These are phyloP conservation scores for Allacma fusca DNA, from an alignment of 2,888 invertebrate species.

Conservation along the genomic window DNA sequence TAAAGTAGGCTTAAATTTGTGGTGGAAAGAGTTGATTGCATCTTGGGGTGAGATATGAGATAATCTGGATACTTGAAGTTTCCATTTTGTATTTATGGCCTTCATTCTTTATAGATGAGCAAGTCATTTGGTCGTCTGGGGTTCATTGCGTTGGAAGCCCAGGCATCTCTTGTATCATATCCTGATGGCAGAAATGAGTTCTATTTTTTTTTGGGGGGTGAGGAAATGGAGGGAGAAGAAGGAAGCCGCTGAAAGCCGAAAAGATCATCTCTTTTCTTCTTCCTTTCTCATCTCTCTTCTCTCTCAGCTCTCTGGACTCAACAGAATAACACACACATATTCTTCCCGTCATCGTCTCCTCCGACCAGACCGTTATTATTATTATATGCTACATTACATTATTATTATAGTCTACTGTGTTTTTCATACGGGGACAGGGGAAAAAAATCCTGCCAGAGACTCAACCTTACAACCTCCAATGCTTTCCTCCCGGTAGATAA, in stretches of 20 bases:
- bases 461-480: too few species aligned
- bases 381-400: constrained; percentile 27
- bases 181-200: constrained; percentile 32
- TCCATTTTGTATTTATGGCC: constrained; percentile 57
- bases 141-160: constrained; percentile 25
- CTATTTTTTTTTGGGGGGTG: constrained; percentile 9
- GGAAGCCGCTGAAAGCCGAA: constrained; percentile 43
- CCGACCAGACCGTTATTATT: neutral
- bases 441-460: neutral
- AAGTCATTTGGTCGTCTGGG: constrained; percentile 48
- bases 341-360: constrained; percentile 12
- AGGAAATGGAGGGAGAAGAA: constrained; percentile 34
- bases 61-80: constrained; percentile 55
- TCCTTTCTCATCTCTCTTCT: constrained; percentile 6
- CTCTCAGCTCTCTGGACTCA: neutral
- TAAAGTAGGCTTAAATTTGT: constrained; percentile 54
- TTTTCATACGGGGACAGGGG: neutral
- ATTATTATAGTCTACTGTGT: constrained; percentile 10
- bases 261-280: constrained; percentile 26
- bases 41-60: constrained; percentile 55
- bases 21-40: constrained; percentile 55
- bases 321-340: constrained; percentile 2
- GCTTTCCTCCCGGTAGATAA: neutral
- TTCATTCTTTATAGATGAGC: constrained; percentile 56
- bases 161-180: constrained; percentile 13